A percentile compares a stretch with the other conserved stretches of the same genome.
Conservation (phyloP, 2,888 invertebrate genomes). For the Seira sanloemensis region DNA sequence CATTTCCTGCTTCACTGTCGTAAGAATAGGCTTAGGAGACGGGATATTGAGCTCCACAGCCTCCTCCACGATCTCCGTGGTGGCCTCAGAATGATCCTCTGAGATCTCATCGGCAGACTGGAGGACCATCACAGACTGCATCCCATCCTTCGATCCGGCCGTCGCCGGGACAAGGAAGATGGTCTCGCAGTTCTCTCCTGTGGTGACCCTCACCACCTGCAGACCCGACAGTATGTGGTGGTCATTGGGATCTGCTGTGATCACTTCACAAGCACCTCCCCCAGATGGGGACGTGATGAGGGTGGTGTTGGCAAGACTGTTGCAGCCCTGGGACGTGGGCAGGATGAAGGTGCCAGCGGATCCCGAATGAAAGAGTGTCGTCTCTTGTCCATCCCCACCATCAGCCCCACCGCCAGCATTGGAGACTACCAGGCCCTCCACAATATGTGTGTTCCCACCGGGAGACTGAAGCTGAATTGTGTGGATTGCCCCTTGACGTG, state of each 20-base stretch:
- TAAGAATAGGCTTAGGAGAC: conserved; percentile 51
- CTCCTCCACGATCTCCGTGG: conserved; percentile 25
- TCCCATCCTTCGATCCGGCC: conserved; percentile 36
- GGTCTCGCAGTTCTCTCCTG: conserved; percentile 56
- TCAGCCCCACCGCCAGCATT: conserved; percentile 32
- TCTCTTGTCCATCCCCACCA: conserved; percentile 45
- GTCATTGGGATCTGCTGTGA: conserved; percentile 35
- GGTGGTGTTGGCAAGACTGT: conserved; percentile 3
- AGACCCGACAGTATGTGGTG: conserved; percentile 54
- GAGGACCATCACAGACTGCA: conserved; percentile 55
- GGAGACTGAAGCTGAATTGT: conserved; percentile 65
- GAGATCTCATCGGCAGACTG: conserved; percentile 40
- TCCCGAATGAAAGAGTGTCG: conserved; percentile 40
- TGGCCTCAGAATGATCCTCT: conserved; percentile 10
- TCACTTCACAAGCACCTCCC: conserved; percentile 47
- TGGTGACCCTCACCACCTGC: conserved; percentile 55
- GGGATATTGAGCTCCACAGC: conserved; percentile 50
- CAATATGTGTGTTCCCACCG: conserved; percentile 60
- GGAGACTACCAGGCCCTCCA: conserved; percentile 64
- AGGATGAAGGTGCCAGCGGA: conserved; percentile 34
- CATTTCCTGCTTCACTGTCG: conserved; percentile 44
- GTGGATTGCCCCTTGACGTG: conserved; percentile 49
- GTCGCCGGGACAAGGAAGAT: conserved; percentile 56
- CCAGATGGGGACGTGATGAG: conserved; percentile 22
- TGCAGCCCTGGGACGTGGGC: conserved; percentile 40